Base-by-base conservation (phyloP, 2,888 invertebrate species). In the Troides oblongomaculatus region DNA sequence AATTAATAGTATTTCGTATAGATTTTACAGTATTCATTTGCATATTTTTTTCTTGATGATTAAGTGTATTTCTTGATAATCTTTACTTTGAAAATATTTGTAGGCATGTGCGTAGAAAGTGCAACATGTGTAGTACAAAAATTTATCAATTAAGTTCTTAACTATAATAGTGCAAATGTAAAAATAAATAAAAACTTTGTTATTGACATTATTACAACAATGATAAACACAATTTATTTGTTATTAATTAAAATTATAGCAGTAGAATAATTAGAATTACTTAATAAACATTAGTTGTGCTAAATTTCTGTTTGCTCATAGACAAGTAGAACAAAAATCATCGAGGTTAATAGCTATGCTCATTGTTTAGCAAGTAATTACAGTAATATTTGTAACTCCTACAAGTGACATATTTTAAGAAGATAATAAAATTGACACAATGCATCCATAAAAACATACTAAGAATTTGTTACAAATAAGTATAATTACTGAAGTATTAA, bases 391-490 rank as follows among this genome's bases (percentile, higher is more conserved):
- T 30, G 59, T n/a, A 53, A 17, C 1, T 4, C 21, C 25, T 59
- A 59, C 25, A 17, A 59, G 59, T 61, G 39, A 36, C 66, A 61
- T 64, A 43, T 62, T 21, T 36, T 43, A n/a, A 62, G 62, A 18
- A 17, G 50, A 50, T 50, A 50, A 50, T 50, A 14, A 50, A 50
- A 50, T 50, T 5, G 50, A 50, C 50, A 50, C 50, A 50, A 50
- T 17, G 50, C 1, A 5, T 2, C 0, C 14, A 14, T 50, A 50
- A 50, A 50, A 17, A 50, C 12, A 17, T 50, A 50, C 18, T 17
- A 14, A 18, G 14, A 50, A 17, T 50, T 50, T 14, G 50, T 50
- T 4, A 50, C 50, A 50, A 17, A 21, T 21, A 21, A 21, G 21
- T 21, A 21, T 21, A 21, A 21, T 21, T 21, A 21, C 21, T 21